A percentile compares a stretch with the other conserved stretches of the same genome.
These are phyloP conservation scores for Lordiphosa clarofinis DNA, from an alignment of 1,140 invertebrate genomes.

Conservation along the genomic window DNA sequence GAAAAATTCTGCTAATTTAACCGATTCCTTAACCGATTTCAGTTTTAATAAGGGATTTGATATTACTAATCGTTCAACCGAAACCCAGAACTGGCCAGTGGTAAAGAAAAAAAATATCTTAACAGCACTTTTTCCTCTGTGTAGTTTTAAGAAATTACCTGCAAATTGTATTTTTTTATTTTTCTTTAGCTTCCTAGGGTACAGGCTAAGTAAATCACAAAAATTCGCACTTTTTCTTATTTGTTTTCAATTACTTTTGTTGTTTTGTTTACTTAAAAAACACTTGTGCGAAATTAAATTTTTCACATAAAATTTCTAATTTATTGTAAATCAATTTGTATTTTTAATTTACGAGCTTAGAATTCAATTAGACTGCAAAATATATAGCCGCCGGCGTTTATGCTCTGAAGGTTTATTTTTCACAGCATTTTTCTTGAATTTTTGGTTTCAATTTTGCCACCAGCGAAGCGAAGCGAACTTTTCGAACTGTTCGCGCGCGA, in stretches of 20 bases:
- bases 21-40: no score
- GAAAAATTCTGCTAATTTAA: no score
- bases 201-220: slow-evolving; percentile 1
- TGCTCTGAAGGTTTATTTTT: neutral
- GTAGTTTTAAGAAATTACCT: no score
- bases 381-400: slow-evolving; percentile 56
- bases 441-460: slow-evolving; percentile 10
- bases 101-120: no score
- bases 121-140: no score
- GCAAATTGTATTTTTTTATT: neutral
- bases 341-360: slow-evolving; percentile 28
- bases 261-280: slow-evolving; percentile 21
- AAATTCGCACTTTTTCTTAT: slow-evolving; percentile 5
- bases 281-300: slow-evolving; percentile 4
- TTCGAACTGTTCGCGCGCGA: slow-evolving; percentile 73
- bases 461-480: slow-evolving; percentile 17
- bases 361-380: slow-evolving; percentile 53
- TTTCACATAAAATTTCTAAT: slow-evolving; percentile 8
- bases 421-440: slow-evolving; percentile 31
- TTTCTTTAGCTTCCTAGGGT: neutral
- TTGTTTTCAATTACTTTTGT: slow-evolving; percentile 5
- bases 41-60: no score
- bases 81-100: no score
- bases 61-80: no score
- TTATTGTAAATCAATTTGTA: slow-evolving; percentile 19